phyloP scores from a whole-genome alignment of 2,888 invertebrate genomes.

The Amphipyra berbera region DNA sequence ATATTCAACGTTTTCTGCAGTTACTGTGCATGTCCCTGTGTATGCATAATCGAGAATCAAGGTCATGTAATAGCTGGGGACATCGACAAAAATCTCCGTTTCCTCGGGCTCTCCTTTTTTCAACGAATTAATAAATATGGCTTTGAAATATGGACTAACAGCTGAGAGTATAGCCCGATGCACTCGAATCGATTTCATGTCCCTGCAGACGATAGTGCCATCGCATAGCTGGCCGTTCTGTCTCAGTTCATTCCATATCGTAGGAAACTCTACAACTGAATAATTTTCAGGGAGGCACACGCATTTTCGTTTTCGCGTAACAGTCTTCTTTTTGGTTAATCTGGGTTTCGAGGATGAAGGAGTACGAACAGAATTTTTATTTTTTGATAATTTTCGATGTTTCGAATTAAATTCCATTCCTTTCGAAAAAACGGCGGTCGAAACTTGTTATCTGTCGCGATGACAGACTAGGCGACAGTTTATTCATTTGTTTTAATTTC shows the following conservation, averaged over 20 bases:
- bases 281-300: conserved; percentile 90
- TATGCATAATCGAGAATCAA: conserved; percentile 94
- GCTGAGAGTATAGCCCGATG: conserved; percentile 93
- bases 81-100: conserved; percentile 90
- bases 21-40: conserved; percentile 92
- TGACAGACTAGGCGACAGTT: conserved; percentile 78
- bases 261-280: conserved; percentile 91
- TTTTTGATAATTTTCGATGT: conserved; percentile 89
- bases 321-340: conserved; percentile 82
- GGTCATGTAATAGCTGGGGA: conserved; percentile 90
- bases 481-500: conserved; percentile 76
- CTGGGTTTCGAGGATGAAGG: conserved; percentile 83
- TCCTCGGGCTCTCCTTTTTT: conserved; percentile 91
- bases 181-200: conserved; percentile 90
- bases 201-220: conserved; percentile 91
- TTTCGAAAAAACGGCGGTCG: conserved; percentile 89
- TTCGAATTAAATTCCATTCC: conserved; percentile 90
- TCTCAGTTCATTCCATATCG: conserved; percentile 92
- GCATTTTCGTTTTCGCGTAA: conserved; percentile 88
- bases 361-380: conserved; percentile 87
- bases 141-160: conserved; percentile 93
- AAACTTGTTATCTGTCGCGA: conserved; percentile 87
- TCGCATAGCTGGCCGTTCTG: conserved; percentile 92
- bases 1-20: conserved; percentile 92
- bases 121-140: conserved; percentile 92